Percentiles rank a stretch among this genome's conserved stretches.
Evolutionary conservation across 2,113 vertebrate species (phyloP).

Genomic region (Apistogramma diplotaenia): DNA sequence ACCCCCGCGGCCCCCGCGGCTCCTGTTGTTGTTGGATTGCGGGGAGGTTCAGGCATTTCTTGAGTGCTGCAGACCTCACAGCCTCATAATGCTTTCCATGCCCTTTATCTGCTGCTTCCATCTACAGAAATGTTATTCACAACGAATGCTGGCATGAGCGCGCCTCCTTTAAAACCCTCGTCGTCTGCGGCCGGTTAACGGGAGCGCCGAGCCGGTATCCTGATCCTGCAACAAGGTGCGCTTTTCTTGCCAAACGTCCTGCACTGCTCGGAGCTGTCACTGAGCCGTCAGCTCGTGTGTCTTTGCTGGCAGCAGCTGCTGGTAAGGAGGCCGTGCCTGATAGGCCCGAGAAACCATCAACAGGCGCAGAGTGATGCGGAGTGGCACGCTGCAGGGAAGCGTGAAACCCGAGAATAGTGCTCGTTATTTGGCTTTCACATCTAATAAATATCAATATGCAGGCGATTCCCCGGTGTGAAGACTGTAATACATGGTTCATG

Average conservation of each 20-base stretch:
- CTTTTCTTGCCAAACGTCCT: constrained; percentile 44
- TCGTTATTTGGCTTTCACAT: constrained; percentile 11
- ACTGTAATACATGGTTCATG: not conserved
- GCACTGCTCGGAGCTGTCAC: constrained; percentile 36
- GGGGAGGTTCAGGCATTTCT: constrained; percentile 6
- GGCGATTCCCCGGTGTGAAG: not conserved
- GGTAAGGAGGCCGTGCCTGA: constrained; percentile 2
- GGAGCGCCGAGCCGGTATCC: constrained; percentile 7
- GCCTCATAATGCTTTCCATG: constrained; percentile 35
- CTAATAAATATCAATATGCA: constrained; percentile 26
- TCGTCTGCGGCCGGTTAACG: constrained; percentile 47
- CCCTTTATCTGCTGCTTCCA: constrained; percentile 46
- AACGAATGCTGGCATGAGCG: constrained; percentile 52
- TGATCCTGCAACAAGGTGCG: constrained; percentile 48
- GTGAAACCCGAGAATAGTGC: constrained; percentile 26
- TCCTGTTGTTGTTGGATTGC: constrained; percentile 11
- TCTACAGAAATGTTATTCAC: constrained; percentile 38
- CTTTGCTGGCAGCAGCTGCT: constrained; percentile 21
- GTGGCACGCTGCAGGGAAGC: constrained; percentile 28
- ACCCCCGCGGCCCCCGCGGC: not conserved
- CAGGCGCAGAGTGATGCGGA: constrained; percentile 23
- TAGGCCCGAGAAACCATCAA: constrained; percentile 8
- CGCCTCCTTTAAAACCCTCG: constrained; percentile 3
- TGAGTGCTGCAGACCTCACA: not conserved
- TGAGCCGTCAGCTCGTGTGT: constrained; percentile 28